Percentiles rank a stretch among this genome's conserved stretches.
These are phyloP conservation scores for Siderastrea radians DNA, from an alignment of 92 coral and sea anemone genomes.

Conservation along the genomic window DNA sequence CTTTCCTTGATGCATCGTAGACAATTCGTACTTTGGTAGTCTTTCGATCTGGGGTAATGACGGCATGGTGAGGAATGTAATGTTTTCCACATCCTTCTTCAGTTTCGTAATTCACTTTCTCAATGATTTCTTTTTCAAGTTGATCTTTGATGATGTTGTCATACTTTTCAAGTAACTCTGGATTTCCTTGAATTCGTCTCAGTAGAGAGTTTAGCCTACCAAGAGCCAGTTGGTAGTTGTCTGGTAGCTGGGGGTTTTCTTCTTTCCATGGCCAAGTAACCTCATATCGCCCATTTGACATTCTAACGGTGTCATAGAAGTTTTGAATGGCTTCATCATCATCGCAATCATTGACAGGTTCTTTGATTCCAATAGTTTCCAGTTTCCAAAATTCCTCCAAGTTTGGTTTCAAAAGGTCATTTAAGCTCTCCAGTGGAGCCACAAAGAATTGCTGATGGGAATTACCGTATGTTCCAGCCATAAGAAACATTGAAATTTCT, in stretches of 20 bases:
- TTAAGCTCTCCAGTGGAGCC: not conserved
- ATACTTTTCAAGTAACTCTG: conserved; percentile 12
- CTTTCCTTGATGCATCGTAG: conserved; percentile 39
- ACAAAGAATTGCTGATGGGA: not conserved
- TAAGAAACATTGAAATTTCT: conserved; percentile 15
- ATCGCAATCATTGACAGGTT: not conserved
- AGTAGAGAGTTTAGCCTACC: conserved; percentile 29
- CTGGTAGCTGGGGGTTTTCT: conserved; percentile 10
- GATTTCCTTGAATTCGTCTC: conserved; percentile 21
- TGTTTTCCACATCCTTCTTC: conserved; percentile 17
- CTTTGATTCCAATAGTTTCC: conserved; percentile 47
- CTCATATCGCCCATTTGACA: conserved; percentile 22
- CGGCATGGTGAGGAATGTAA: conserved; percentile 39
- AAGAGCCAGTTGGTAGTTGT: conserved; percentile 32
- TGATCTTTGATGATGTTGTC: conserved; percentile 14
- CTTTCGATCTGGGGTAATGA: conserved; percentile 16
- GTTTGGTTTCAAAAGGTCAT: conserved; percentile 16
- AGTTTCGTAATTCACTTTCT: conserved; percentile 1
- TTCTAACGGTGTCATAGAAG: conserved; percentile 26
- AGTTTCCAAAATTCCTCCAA: conserved; percentile 42
- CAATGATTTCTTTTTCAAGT: conserved; percentile 21
- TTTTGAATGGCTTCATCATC: conserved; percentile 26
- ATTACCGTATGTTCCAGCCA: not conserved
- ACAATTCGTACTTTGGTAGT: conserved; percentile 37
- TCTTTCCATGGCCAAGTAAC: conserved; percentile 51